Percentiles rank a stretch among this genome's conserved stretches.
Conservation (phyloP, 2,113 vertebrate species). For the Strigops habroptila region DNA sequence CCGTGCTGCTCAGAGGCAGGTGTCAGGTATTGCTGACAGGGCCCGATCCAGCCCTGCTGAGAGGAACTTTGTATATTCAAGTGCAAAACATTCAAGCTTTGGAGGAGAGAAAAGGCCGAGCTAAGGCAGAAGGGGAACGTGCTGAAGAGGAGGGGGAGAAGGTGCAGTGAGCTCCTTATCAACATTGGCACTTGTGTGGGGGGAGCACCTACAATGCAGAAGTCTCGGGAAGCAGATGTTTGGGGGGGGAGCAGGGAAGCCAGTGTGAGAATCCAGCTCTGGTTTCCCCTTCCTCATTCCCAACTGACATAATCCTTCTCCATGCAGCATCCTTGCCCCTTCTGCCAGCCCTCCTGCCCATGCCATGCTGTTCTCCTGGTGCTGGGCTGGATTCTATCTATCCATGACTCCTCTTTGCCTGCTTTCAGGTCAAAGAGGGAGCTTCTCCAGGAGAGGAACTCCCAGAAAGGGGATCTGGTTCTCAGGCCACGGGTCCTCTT, state of each 20-base stretch:
- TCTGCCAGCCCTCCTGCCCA: fast-evolving
- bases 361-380: fast-evolving
- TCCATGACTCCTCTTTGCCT: background rate
- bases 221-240: background rate
- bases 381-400: background rate
- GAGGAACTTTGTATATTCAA: background rate
- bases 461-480: background rate
- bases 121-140: slow-evolving; percentile 23
- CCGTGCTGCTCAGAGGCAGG: background rate
- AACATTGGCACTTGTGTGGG: slow-evolving; percentile 28
- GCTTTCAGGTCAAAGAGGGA: background rate
- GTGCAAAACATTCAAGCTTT: slow-evolving; percentile 37
- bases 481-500: background rate
- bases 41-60: background rate
- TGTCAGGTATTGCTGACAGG: background rate
- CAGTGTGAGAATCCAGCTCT: background rate
- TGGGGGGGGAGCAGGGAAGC: background rate
- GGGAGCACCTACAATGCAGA: background rate
- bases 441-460: fast-evolving
- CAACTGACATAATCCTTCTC: fast-evolving
- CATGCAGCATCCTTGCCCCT: background rate
- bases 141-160: background rate
- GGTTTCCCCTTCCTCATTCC: fast-evolving
- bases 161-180: background rate
- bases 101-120: slow-evolving; percentile 4